Conservation (phyloP, 1,140 invertebrate species). For the Hyles euphorbiae region DNA sequence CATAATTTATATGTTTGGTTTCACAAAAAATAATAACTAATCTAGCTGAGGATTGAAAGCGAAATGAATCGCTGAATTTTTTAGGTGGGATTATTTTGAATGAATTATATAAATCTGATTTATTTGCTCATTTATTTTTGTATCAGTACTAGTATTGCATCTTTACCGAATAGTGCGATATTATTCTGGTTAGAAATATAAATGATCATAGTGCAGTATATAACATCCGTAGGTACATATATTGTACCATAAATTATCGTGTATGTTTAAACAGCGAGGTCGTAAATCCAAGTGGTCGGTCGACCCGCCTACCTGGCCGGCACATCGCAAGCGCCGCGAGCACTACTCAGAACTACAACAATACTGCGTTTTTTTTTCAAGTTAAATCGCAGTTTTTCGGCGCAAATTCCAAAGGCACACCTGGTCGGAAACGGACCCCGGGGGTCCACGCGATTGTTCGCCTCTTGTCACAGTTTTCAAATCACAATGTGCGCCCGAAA, state of each 20-base stretch:
- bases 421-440: slow-evolving; percentile 72
- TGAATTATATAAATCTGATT: no score
- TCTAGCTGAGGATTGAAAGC: no score
- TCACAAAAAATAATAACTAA: no score
- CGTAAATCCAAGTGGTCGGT: slow-evolving; percentile 21
- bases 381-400: slow-evolving; percentile 65
- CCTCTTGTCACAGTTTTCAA: slow-evolving; percentile 39
- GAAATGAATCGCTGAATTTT: no score
- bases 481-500: slow-evolving; percentile 32
- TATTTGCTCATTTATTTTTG: no score
- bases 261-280: slow-evolving; percentile 11
- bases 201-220: not conserved
- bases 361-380: slow-evolving; percentile 54
- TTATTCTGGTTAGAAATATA: not conserved
- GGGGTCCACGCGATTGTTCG: slow-evolving; percentile 70
- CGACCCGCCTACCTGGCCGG: slow-evolving; percentile 47
- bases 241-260: slow-evolving; percentile 2
- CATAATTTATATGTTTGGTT: no score
- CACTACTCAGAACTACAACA: slow-evolving; percentile 65
- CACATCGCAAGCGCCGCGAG: slow-evolving; percentile 34
- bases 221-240: not conserved
- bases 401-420: slow-evolving; percentile 70
- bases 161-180: no score
- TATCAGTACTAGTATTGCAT: no score
- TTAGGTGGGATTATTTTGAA: no score